phyloP scores from a whole-genome alignment of 2,888 invertebrate species.

The Spodoptera littoralis region DNA sequence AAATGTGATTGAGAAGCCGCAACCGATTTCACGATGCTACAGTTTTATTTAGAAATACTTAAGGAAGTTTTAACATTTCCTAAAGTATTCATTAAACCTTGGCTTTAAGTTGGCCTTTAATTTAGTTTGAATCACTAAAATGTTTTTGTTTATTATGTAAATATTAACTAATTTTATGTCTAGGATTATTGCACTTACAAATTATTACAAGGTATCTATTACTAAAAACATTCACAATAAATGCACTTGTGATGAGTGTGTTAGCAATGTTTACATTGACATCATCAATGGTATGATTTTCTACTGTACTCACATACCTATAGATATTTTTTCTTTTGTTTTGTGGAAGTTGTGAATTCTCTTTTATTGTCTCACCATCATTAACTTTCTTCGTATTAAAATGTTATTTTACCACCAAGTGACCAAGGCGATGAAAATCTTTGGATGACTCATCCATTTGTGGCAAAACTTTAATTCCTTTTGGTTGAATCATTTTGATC shows the following conservation, averaged over 20 bases:
- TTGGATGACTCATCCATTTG: constrained; percentile 52
- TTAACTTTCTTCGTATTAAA: constrained; percentile 40
- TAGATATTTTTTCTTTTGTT: constrained; percentile 14
- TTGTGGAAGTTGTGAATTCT: constrained; percentile 8
- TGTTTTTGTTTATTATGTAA: not conserved
- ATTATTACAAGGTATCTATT: constrained; percentile 13
- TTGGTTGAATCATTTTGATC: constrained; percentile 44
- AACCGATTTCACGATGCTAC: constrained; percentile 31
- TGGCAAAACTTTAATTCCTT: constrained; percentile 20
- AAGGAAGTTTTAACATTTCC: constrained; percentile 34
- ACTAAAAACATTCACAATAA: constrained; percentile 15
- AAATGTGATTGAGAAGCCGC: constrained; percentile 55
- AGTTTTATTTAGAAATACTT: constrained; percentile 32
- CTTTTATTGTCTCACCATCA: constrained; percentile 27
- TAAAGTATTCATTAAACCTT: constrained; percentile 42
- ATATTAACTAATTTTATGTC: not conserved
- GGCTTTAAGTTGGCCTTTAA: constrained; percentile 32
- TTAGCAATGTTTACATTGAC: constrained; percentile 24
- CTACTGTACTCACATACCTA: constrained; percentile 15
- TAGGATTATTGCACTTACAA: not conserved
- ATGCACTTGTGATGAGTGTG: constrained; percentile 15
- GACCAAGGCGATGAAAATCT: constrained; percentile 11
- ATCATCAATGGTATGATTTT: constrained; percentile 37
- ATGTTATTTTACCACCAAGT: constrained; percentile 23
- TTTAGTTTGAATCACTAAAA: constrained; percentile 16